Evolutionary conservation across 2,113 vertebrate genomes (phyloP).

Genomic region (Trogon surrucura): DNA sequence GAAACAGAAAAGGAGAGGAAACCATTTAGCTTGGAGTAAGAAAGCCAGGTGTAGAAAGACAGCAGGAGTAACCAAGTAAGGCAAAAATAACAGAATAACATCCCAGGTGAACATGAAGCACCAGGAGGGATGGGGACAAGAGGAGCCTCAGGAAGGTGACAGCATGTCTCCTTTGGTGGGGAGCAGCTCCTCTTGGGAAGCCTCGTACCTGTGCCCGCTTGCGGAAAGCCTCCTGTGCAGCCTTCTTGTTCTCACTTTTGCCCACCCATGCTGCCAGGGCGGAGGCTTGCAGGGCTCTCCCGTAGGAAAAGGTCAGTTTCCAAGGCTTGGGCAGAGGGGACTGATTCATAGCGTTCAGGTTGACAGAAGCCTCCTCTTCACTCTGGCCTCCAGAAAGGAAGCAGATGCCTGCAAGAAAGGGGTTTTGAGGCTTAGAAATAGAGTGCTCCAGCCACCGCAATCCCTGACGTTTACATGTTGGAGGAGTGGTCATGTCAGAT

Average conservation of each 20-base stretch:
- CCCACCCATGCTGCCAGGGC: slow-evolving; percentile 91
- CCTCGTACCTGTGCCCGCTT: slow-evolving; percentile 86
- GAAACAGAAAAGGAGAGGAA: not conserved
- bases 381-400: slow-evolving; percentile 98
- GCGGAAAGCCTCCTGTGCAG: slow-evolving; percentile 87
- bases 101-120: not conserved
- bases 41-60: not conserved
- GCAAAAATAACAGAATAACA: not conserved
- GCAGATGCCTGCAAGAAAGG: slow-evolving; percentile 86
- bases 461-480: not conserved
- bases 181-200: not conserved
- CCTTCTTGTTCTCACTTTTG: slow-evolving; percentile 86
- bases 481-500: not conserved
- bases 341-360: slow-evolving; percentile 94
- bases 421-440: not conserved
- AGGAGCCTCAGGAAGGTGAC: not conserved
- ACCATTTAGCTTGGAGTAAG: not conserved
- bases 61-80: not conserved
- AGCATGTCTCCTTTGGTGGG: not conserved
- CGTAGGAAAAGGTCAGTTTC: slow-evolving; percentile 96
- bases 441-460: not conserved
- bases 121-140: accelerated
- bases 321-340: slow-evolving; percentile 88
- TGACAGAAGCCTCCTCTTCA: slow-evolving; percentile 94
- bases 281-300: slow-evolving; percentile 93